Evolutionary conservation across 2,797 vertebrate genomes (phyloP).

Genomic region (Glyptemys insculpta): DNA sequence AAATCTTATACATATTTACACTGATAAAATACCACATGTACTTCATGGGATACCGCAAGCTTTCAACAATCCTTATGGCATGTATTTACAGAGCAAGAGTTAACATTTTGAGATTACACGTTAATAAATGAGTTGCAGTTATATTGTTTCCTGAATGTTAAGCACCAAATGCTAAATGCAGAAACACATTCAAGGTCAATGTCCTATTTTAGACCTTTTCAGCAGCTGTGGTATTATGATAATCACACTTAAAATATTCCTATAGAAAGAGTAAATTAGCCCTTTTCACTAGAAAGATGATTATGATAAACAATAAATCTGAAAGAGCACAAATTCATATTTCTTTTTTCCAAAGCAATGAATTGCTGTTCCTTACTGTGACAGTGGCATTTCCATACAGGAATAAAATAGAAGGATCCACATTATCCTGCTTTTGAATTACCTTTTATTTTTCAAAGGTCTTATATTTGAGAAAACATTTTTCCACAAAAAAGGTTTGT

Average conservation of each 20-base stretch:
- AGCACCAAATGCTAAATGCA: constrained; percentile 77
- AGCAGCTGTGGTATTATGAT: constrained; percentile 85
- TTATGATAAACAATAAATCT: constrained; percentile 83
- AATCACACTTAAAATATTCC: constrained; percentile 86
- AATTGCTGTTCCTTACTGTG: constrained; percentile 65
- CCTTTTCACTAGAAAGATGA: constrained; percentile 83
- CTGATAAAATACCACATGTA: constrained; percentile 74
- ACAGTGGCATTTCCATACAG: constrained; percentile 50
- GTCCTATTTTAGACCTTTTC: constrained; percentile 84
- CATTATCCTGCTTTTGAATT: background rate
- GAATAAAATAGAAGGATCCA: constrained; percentile 21
- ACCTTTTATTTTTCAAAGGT: background rate
- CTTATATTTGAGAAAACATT: background rate
- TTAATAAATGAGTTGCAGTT: constrained; percentile 82
- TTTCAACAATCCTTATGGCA: constrained; percentile 70
- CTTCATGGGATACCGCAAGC: constrained; percentile 68
- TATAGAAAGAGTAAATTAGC: constrained; percentile 86
- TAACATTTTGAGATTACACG: constrained; percentile 80
- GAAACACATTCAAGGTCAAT: constrained; percentile 84
- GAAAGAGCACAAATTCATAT: constrained; percentile 69
- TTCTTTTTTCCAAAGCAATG: constrained; percentile 65
- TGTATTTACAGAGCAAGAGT: constrained; percentile 79
- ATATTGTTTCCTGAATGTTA: constrained; percentile 85
- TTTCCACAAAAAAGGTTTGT: background rate
- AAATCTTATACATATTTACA: constrained; percentile 78